Evolutionary conservation across 2,888 invertebrate species (phyloP).

Genomic region (Scaptomyza caliginosa): DNA sequence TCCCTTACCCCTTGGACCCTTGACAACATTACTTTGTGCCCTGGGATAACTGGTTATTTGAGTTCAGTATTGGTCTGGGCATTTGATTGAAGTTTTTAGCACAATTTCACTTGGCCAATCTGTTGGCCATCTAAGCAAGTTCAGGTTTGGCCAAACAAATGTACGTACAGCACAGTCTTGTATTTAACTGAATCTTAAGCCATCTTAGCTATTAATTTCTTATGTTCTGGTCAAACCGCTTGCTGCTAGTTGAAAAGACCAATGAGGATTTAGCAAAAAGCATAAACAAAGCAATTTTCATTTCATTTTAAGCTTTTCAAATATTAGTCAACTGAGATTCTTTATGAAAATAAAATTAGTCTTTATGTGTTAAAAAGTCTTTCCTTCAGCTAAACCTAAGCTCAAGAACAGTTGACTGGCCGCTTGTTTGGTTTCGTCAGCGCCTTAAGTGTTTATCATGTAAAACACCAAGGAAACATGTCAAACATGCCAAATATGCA

Average conservation of each 20-base stretch:
- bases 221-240: no score
- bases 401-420: constrained; percentile 11
- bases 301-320: no score
- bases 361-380: no score
- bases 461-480: constrained; percentile 77
- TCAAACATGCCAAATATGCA: constrained; percentile 78
- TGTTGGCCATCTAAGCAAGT: constrained; percentile 13
- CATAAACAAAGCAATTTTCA: no score
- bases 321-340: no score
- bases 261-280: no score
- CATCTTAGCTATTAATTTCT: neutral
- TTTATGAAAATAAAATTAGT: no score
- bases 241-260: no score
- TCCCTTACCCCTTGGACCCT: constrained; percentile 13
- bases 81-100: constrained; percentile 71
- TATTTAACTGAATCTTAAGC: neutral
- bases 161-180: neutral
- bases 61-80: constrained; percentile 26
- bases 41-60: constrained; percentile 56
- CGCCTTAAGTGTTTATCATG: constrained; percentile 78
- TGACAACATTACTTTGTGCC: constrained; percentile 2
- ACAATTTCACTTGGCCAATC: constrained; percentile 45
- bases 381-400: neutral
- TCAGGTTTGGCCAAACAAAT: constrained; percentile 1
- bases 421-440: constrained; percentile 32